Percentiles rank a stretch among this genome's conserved stretches.
phyloP scores from a whole-genome alignment of 2,113 vertebrate species.

The Anthoscopus minutus region DNA sequence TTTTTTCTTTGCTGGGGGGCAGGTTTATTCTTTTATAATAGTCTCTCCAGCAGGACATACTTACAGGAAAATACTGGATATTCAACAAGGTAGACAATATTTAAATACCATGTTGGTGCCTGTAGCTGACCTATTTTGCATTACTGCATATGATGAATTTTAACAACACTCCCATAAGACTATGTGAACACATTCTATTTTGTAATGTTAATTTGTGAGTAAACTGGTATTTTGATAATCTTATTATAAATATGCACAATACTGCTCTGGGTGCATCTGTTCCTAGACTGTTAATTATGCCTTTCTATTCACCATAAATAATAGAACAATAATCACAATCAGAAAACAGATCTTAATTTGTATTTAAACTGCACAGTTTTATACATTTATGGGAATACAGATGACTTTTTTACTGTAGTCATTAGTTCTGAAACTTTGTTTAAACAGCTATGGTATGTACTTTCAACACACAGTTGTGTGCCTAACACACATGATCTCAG shows the following conservation, averaged over 20 bases:
- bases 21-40: not conserved
- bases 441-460: not conserved
- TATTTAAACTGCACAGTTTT: not conserved
- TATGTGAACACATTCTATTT: not conserved
- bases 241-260: not conserved
- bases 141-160: not conserved
- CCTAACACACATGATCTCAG: accelerated
- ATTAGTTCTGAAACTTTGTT: not conserved
- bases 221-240: slow-evolving; percentile 9
- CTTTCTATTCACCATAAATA: not conserved
- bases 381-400: not conserved
- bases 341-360: not conserved
- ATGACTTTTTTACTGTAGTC: not conserved
- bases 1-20: not conserved
- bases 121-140: not conserved
- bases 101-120: not conserved
- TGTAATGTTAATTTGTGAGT: not conserved
- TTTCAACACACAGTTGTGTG: not conserved
- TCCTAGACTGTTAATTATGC: not conserved
- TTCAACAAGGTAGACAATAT: not conserved
- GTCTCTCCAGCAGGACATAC: not conserved
- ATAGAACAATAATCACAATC: not conserved
- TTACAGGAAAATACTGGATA: not conserved
- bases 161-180: not conserved
- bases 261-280: not conserved